Percentiles rank a stretch among this genome's conserved stretches.
Conservation (phyloP, 2,888 invertebrate species). For the Zygogramma bicolorata region DNA sequence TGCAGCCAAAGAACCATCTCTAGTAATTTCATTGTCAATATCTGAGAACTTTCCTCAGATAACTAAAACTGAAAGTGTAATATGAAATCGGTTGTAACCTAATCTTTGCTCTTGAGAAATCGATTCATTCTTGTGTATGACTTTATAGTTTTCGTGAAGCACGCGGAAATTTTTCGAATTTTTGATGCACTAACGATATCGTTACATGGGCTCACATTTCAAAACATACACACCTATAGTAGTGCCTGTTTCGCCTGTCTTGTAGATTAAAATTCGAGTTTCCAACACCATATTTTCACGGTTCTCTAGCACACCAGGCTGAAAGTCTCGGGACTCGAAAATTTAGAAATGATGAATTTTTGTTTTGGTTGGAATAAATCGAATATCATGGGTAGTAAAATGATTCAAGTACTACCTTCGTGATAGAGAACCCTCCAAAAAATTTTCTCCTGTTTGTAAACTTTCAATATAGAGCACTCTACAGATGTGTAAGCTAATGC, state of each 20-base stretch:
- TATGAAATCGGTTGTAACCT: too few relatives aligned
- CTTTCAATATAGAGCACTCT: slow-evolving; percentile 61
- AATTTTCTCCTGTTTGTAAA: background rate
- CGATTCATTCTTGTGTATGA: too few relatives aligned
- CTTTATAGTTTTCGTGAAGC: background rate
- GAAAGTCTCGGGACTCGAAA: background rate
- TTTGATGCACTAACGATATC: slow-evolving; percentile 29
- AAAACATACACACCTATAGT: slow-evolving; percentile 66
- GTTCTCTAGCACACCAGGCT: slow-evolving; percentile 27
- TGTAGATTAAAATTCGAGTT: slow-evolving; percentile 25
- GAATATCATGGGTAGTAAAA: too few relatives aligned
- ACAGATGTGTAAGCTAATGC: slow-evolving; percentile 63
- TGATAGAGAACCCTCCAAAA: background rate
- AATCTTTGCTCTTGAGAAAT: too few relatives aligned
- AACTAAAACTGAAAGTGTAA: too few relatives aligned
- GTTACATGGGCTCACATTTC: slow-evolving; percentile 27
- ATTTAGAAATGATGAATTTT: background rate
- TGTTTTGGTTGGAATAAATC: too few relatives aligned
- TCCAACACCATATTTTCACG: slow-evolving; percentile 17
- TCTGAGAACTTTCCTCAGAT: too few relatives aligned
- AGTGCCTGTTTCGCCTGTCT: slow-evolving; percentile 60
- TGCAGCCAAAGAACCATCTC: too few relatives aligned
- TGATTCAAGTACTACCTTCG: background rate
- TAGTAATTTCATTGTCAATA: too few relatives aligned
- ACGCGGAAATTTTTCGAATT: background rate